phyloP scores from a whole-genome alignment of 2,113 vertebrate genomes.

The Ciconia maguari region DNA sequence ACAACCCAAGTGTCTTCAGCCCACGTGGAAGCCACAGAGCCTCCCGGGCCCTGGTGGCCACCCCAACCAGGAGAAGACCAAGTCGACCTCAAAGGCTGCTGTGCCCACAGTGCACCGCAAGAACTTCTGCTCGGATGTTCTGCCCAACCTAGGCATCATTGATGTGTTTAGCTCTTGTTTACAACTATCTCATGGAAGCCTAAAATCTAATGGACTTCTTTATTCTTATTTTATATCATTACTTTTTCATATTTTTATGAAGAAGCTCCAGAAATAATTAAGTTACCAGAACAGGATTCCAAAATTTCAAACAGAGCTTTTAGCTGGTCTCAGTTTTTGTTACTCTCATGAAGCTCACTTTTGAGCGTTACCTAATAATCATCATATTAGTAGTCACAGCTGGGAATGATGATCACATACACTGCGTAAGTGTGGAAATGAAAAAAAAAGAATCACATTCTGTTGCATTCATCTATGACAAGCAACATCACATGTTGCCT shows the following conservation, averaged over 20 bases:
- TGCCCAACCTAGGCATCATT: accelerated
- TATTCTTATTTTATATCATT: neutral
- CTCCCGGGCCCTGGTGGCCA: neutral
- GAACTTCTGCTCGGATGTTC: neutral
- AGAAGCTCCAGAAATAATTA: neutral
- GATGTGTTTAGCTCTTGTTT: neutral
- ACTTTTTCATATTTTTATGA: neutral
- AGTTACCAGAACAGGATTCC: neutral
- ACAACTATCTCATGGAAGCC: neutral
- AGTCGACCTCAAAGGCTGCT: neutral
- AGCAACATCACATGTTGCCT: neutral
- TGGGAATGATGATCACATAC: neutral
- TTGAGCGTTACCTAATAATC: neutral
- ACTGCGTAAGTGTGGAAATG: neutral
- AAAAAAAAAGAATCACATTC: neutral
- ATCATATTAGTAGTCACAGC: neutral
- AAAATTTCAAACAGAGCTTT: neutral
- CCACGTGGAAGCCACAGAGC: accelerated
- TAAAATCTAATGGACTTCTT: neutral
- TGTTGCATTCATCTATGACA: neutral
- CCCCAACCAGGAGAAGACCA: neutral
- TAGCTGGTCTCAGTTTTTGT: neutral
- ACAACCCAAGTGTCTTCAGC: neutral
- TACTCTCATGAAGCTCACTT: neutral
- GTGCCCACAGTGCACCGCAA: neutral